A percentile compares a stretch with the other conserved stretches of the same genome.
Conservation (phyloP, 2,888 invertebrate species). For the Drosophila recens region DNA sequence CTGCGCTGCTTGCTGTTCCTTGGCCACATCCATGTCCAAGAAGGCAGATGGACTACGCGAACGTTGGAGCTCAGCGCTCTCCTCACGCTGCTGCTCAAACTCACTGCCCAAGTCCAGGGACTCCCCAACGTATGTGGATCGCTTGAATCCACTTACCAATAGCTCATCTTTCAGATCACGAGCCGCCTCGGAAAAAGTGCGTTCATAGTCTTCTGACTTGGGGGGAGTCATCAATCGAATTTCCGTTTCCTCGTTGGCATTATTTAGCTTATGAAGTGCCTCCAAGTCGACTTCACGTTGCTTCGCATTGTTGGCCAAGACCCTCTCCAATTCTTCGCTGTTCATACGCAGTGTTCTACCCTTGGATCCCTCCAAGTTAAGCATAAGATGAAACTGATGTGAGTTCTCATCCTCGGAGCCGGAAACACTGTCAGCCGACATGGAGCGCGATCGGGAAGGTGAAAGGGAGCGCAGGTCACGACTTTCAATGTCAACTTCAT, state of each 20-base stretch:
- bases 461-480: conserved; percentile 65
- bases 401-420: conserved; percentile 8
- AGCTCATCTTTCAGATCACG: conserved; percentile 79
- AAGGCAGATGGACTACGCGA: conserved; percentile 81
- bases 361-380: conserved; percentile 70
- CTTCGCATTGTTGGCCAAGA: conserved; percentile 57
- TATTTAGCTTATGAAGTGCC: conserved; percentile 72
- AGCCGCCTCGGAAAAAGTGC: conserved; percentile 80
- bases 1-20: conserved; percentile 60
- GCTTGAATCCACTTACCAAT: conserved; percentile 76
- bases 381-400: conserved; percentile 12
- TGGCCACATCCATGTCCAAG: conserved; percentile 46
- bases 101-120: conserved; percentile 81
- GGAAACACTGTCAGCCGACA: neutral
- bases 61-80: conserved; percentile 74
- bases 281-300: conserved; percentile 77
- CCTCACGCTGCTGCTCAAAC: conserved; percentile 68
- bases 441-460: conserved; percentile 49
- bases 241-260: conserved; percentile 77
- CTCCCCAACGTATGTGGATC: conserved; percentile 84
- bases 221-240: conserved; percentile 66
- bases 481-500: conserved; percentile 3
- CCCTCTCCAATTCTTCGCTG: conserved; percentile 69
- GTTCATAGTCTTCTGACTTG: conserved; percentile 67
- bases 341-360: conserved; percentile 58